Base-by-base conservation (phyloP, 2,888 invertebrate genomes). In the Lasioglossum zephyrum region DNA sequence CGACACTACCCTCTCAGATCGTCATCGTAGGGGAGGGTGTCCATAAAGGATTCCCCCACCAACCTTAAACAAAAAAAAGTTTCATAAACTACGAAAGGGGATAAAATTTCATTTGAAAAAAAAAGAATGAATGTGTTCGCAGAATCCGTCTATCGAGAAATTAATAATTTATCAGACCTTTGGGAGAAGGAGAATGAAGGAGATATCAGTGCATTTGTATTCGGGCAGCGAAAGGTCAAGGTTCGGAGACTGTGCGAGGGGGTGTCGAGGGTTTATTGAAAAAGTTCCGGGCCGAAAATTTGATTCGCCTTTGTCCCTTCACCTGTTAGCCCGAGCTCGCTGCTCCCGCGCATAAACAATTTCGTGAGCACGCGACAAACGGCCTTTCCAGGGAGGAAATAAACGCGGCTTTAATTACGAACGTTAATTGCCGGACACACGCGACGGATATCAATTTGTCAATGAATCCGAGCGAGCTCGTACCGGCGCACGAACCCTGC, bases 391-490 rank as follows among this genome's bases (percentile, higher is more conserved):
- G 57, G 18, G 57, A 9, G 36, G 49, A 60, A 75, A 79, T 57
- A 63, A 79, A 82, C 44, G 41, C 73, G 41, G 70, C 70, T 39
- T 79, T 79, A 82, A 82, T 79, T 79, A 79, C 79, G 49, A n/a
- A 16, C 75, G 60, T 79, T 82, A 82, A 82, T 82, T 79, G 70
- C 60, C 47, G 79, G 41, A 66, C 70, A 47, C 69, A n/a, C 53
- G 53, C 18, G 74, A 75, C 69, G 74, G 74, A 82, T 82, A 79
- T 82, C 79, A 79, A 72, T 82, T 72, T 74, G 79, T 79, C 79
- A 57, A 79, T 79, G 70, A 75, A 79, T 82, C 47, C 79, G 41
- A 31, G 79, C 57, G 66, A 78, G 77, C 41, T 26, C 73, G 53
- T 53, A 22, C 22, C 53, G 53, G 53, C 39, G 18, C 69, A 53